Evolutionary conservation across 2,113 vertebrate genomes (phyloP), one percentile per base, ranked within the genome.

Genomic region (Pachycephala philippinensis): DNA sequence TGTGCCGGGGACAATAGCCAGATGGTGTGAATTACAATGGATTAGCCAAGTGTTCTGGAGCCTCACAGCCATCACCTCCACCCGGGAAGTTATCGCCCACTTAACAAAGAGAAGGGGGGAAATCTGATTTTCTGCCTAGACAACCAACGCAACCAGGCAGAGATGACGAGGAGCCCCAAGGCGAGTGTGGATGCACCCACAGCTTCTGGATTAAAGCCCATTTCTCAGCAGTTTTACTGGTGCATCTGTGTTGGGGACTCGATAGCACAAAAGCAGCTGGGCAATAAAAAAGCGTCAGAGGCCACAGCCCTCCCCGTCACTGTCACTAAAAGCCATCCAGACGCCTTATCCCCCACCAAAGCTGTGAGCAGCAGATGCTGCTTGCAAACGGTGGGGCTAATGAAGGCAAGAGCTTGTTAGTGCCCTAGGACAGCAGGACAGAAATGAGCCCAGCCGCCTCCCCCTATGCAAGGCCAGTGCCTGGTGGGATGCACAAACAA

Each of bases 111-210:
- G 47, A 80, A 74, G 60, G 33, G 17, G 47, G n/a, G 2, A 84
- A 88, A 94, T 90, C 83, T 78, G 71, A 92, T 96, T 97, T 96
- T 90, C 91, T 81, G 52, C 89, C 90, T 57, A 86, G 92, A 93
- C 83, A 77, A 80, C 84, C 13, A 1, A 13, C 5, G 20, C 30
- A 90, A 84, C 31, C 1, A 2, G 68, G 15, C 72, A 52, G 83
- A 61, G 72, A 74, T 10, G 30, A 49, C 0, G 0, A 81, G 30
- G 56, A 89, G 68, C 91, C 91, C 54, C 1, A 0, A 44, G 91
- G 89, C 84, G 2, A 5, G 27, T 11, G 1, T 6, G 1, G 69
- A 77, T 65, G 23, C 2, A 4, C 45, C 44, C 75, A 71, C 7
- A 1, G 63, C 52, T 92, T 78, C 76, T 39, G 20, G 59, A 80